Base-by-base conservation (phyloP, 2,113 vertebrate genomes). In the Ochotona princeps region DNA sequence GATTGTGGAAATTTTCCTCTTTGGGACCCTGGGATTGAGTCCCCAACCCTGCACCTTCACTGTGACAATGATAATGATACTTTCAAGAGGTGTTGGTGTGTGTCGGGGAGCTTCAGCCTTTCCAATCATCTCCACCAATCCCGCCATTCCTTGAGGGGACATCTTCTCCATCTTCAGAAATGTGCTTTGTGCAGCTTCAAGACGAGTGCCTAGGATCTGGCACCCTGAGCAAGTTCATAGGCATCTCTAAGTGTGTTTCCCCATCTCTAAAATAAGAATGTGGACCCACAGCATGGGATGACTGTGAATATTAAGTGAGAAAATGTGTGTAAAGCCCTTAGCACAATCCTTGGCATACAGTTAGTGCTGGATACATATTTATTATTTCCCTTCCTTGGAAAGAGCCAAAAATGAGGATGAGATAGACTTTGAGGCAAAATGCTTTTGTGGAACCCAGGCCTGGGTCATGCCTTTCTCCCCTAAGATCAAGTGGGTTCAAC, bases 301-400 rank as follows among this genome's bases (percentile, higher is more conserved):
- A 54, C 61, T 79, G 32, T 63, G 38, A 57, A 72, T 80, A 78
- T 78, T 85, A 89, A 87, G 67, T 81, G 66, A 93, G 51, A 76
- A 70, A 81, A 88, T 74, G 23, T 94, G n/a, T 51, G 18, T 70
- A 90, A 92, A 38, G 14, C 61, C 65, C 32, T 85, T 65, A 81
- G 54, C 63, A 35, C 54, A 73, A n/a, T 67, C 32, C 28, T 82
- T 75, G 72, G 30, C 15, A 67, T 87, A 84, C 3, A 57, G 7
- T 57, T 92, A 66, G 38, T 54, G 83, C 60, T 92, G 92, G 90
- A 90, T 76, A 80, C 12, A n/a, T 67, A 74, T 57, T 82, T 88
- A 69, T 75, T 92, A 63, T 76, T 78, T 88, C 74, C 54, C 92
- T 87, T 93, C 23, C 23, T 79, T 89, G 28, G 79, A 78, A 92